Conservation (phyloP, 2,888 invertebrate species). For the Eubasilissa splendida region DNA sequence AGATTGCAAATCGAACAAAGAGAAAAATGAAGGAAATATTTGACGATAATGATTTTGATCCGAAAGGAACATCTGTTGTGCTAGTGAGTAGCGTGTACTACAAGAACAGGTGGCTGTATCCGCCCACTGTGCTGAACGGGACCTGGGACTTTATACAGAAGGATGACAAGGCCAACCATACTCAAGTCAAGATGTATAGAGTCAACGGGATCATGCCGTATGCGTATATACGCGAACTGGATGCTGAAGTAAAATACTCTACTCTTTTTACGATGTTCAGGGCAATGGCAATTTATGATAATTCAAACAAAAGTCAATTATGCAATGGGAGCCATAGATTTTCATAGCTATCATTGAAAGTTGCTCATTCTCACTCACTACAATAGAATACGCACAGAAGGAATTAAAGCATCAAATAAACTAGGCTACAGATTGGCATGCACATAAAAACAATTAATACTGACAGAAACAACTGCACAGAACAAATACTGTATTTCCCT, state of each 20-base stretch:
- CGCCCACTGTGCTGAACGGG: constrained; percentile 69
- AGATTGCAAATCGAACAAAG: constrained; percentile 61
- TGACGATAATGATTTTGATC: constrained; percentile 65
- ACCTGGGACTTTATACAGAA: constrained; percentile 62
- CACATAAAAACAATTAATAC: too few relatives aligned
- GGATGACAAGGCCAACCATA: constrained; percentile 60
- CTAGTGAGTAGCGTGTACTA: constrained; percentile 65
- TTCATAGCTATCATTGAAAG: too few relatives aligned
- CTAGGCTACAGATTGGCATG: too few relatives aligned
- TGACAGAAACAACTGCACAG: too few relatives aligned
- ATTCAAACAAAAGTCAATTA: too few relatives aligned
- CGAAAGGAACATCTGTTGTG: constrained; percentile 63
- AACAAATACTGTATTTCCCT: too few relatives aligned
- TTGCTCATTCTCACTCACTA: too few relatives aligned
- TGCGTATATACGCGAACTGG: constrained; percentile 64
- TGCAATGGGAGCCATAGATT: too few relatives aligned
- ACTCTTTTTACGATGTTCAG: too few relatives aligned
- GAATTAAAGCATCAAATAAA: too few relatives aligned
- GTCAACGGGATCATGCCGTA: constrained; percentile 69
- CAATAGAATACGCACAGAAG: too few relatives aligned
- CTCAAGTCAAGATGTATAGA: constrained; percentile 65
- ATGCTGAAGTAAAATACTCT: constrained; percentile 65
- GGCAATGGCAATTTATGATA: too few relatives aligned
- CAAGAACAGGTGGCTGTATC: constrained; percentile 67
- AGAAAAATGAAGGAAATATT: constrained; percentile 68